Percentiles rank a stretch among this genome's conserved stretches.
Evolutionary conservation across 2,888 invertebrate species (phyloP).

Genomic region (Polyommatus iphigenia): DNA sequence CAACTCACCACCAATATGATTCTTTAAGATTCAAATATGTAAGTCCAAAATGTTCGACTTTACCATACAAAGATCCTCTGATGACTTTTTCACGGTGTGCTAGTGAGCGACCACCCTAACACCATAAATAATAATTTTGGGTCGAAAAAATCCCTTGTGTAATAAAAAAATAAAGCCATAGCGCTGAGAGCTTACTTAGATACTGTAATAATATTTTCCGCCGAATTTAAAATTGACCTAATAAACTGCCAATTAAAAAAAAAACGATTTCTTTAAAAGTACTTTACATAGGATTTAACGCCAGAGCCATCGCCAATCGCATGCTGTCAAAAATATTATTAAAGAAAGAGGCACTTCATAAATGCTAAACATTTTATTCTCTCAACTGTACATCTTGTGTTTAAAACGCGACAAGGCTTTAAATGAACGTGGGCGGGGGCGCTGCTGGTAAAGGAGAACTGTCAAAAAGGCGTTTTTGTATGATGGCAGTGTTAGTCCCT

Average conservation of each 20-base stretch:
- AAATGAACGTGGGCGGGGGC: too few relatives aligned
- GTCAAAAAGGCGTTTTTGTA: too few relatives aligned
- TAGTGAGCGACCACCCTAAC: neutral
- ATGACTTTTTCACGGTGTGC: neutral
- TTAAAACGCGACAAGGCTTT: too few relatives aligned
- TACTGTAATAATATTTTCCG: neutral
- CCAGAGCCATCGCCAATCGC: neutral
- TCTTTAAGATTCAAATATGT: neutral
- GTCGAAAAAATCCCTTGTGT: neutral
- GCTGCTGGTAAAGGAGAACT: too few relatives aligned
- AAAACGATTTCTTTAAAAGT: neutral
- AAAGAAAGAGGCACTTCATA: neutral
- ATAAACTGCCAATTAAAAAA: conserved; percentile 15
- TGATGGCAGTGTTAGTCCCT: too few relatives aligned
- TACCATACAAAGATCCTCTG: neutral
- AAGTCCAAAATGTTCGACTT: too few relatives aligned
- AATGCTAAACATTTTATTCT: neutral
- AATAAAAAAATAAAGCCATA: neutral
- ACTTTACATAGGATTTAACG: neutral
- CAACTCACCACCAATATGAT: neutral
- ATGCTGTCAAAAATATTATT: neutral
- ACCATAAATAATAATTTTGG: neutral
- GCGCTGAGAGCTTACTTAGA: neutral
- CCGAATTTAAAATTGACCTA: neutral
- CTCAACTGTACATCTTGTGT: too few relatives aligned